Evolutionary conservation across 2,797 vertebrate genomes (phyloP).

Genomic region (Garrulus glandarius): DNA sequence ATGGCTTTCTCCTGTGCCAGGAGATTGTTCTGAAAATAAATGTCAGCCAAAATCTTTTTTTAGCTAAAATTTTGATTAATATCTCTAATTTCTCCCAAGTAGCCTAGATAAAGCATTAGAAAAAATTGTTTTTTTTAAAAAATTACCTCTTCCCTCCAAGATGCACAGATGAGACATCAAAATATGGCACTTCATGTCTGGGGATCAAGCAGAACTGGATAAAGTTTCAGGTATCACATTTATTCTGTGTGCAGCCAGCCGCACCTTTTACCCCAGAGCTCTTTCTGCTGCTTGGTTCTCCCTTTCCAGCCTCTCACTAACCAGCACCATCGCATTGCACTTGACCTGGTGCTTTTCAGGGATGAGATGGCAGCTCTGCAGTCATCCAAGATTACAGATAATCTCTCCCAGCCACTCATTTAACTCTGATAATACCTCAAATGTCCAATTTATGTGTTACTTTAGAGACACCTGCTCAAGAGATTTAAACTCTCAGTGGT

Average conservation of each 20-base stretch:
- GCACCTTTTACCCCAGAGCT: not conserved
- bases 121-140: not conserved
- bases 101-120: not conserved
- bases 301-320: accelerated
- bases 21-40: not conserved
- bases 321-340: not conserved
- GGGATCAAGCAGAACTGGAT: not conserved
- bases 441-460: not conserved
- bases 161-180: not conserved
- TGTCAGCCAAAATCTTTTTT: not conserved
- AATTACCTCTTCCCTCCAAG: not conserved
- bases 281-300: not conserved
- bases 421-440: not conserved
- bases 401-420: not conserved
- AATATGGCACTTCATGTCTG: not conserved
- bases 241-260: not conserved
- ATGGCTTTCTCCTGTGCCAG: not conserved
- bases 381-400: not conserved
- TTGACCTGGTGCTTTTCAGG: not conserved
- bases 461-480: not conserved
- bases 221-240: not conserved
- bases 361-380: accelerated
- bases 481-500: not conserved
- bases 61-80: not conserved
- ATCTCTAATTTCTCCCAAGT: not conserved